phyloP scores from a whole-genome alignment of 1,140 invertebrate genomes.

The Heliconius hewitsoni region DNA sequence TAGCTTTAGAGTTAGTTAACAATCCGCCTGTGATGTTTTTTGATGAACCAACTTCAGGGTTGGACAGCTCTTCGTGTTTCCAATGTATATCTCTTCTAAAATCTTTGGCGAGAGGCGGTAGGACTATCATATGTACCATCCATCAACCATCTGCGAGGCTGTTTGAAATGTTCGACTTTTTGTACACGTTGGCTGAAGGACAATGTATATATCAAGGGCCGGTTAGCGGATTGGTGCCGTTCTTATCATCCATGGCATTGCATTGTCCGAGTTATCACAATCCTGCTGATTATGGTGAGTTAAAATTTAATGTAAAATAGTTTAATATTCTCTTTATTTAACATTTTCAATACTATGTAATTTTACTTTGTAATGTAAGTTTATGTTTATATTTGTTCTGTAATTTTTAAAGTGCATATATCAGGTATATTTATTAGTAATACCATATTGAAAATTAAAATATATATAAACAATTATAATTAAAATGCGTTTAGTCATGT shows the following conservation, averaged over 20 bases:
- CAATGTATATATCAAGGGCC: constrained; percentile 95
- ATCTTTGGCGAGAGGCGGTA: constrained; percentile 88
- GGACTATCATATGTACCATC: constrained; percentile 97
- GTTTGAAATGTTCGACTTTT: constrained; percentile 97
- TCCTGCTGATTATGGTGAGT: constrained; percentile 95
- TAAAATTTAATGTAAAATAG: too few relatives aligned
- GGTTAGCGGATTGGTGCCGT: constrained; percentile 91
- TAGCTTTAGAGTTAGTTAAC: constrained; percentile 92
- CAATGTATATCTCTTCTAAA: constrained; percentile 93
- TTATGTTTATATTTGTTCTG: neutral
- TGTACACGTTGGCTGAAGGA: constrained; percentile 94
- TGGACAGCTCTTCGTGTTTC: constrained; percentile 96
- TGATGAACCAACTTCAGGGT: constrained; percentile 97
- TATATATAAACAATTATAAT: too few relatives aligned
- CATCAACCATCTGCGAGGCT: constrained; percentile 97
- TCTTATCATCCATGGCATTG: constrained; percentile 90
- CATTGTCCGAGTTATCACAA: constrained; percentile 97
- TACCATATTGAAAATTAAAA: too few relatives aligned
- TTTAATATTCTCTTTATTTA: too few relatives aligned
- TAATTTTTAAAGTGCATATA: too few relatives aligned
- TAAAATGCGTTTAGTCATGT: neutral
- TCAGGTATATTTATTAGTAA: too few relatives aligned
- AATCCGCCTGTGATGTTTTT: constrained; percentile 98
- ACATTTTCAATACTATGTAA: too few relatives aligned
- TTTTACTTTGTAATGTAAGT: neutral